phyloP scores from a whole-genome alignment of 2,113 vertebrate genomes.

The Clarias batrachus region DNA sequence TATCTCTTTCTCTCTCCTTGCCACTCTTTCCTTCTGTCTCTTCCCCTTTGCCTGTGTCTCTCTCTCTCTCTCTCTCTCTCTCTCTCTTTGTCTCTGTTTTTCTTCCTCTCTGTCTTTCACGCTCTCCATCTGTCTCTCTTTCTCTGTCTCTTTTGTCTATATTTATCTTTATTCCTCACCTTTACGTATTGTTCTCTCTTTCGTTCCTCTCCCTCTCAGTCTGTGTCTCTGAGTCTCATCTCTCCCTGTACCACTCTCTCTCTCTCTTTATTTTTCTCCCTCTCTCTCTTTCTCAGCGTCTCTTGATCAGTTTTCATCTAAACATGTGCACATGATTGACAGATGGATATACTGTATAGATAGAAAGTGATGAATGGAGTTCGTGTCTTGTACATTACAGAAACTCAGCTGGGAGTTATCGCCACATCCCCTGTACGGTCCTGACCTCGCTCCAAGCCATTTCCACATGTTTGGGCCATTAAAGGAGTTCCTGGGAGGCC shows the following conservation, averaged over 20 bases:
- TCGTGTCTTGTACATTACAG: too few species aligned
- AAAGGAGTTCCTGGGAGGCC: too few species aligned
- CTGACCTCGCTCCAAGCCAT: too few species aligned
- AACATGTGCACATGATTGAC: too few species aligned
- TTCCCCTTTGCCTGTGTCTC: not conserved
- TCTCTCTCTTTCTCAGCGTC: not conserved
- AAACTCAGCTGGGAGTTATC: too few species aligned
- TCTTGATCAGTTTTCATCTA: not conserved
- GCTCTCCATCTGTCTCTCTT: fast-evolving
- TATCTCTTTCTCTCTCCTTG: not conserved
- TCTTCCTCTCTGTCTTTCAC: not conserved
- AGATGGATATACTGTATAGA: too few species aligned
- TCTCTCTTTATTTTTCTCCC: too few species aligned
- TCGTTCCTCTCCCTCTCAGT: not conserved
- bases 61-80: not conserved
- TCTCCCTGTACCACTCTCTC: too few species aligned
- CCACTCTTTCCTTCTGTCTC: not conserved
- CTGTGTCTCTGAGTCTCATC: not conserved
- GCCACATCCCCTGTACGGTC: too few species aligned
- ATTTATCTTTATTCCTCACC: not conserved
- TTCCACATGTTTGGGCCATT: too few species aligned
- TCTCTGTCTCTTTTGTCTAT: not conserved
- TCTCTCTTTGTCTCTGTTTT: not conserved
- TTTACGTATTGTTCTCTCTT: not conserved
- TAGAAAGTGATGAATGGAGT: too few species aligned